A percentile compares a stretch with the other conserved stretches of the same genome.
Evolutionary conservation across 2,113 vertebrate genomes (phyloP).

Genomic region (Albula glossodonta): DNA sequence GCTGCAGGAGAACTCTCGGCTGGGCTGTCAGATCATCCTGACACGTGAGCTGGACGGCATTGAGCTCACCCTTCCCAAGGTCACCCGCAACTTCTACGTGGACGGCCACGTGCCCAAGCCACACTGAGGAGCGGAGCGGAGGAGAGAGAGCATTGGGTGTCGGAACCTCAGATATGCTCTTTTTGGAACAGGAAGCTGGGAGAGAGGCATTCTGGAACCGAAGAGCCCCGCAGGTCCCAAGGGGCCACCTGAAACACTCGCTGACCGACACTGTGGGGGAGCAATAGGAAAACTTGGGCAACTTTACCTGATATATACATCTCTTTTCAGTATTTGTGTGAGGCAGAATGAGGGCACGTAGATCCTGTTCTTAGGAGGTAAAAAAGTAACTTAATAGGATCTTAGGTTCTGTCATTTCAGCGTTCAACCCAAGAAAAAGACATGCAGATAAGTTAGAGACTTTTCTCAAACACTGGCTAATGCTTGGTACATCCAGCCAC

Average conservation of each 20-base stretch:
- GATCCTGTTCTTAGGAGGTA: neutral
- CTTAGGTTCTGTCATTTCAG: no score
- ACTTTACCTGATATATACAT: neutral
- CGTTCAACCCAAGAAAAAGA: no score
- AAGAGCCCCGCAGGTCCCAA: neutral
- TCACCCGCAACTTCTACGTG: conserved; percentile 92
- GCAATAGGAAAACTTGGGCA: neutral
- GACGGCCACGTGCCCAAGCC: conserved; percentile 88
- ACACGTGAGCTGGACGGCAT: conserved; percentile 79
- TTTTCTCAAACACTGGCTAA: neutral
- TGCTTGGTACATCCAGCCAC: neutral
- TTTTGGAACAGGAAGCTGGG: neutral
- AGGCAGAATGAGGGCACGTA: neutral
- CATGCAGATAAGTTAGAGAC: neutral
- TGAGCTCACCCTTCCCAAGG: conserved; percentile 79
- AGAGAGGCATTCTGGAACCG: neutral
- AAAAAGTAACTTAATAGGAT: no score
- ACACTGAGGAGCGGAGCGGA: conserved; percentile 67
- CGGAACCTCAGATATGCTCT: neutral
- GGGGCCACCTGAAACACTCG: neutral
- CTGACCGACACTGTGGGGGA: neutral
- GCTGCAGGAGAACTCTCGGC: conserved; percentile 86
- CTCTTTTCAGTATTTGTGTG: neutral
- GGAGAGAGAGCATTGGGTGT: neutral
- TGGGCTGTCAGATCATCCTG: conserved; percentile 87